phyloP scores from a whole-genome alignment of 1,140 invertebrate species.

The Atta texana region DNA sequence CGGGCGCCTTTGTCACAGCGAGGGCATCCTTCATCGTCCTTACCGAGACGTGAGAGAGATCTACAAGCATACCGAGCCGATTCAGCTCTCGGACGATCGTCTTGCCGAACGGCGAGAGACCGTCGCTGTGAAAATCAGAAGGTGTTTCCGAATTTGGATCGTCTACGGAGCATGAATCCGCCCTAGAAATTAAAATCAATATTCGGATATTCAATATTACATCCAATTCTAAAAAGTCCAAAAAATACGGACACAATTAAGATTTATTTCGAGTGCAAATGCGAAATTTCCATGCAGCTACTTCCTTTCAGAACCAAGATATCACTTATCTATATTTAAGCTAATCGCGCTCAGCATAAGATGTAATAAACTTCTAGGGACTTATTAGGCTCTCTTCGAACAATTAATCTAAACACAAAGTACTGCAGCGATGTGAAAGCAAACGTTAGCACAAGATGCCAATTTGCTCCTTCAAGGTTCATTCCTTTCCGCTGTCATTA shows the following conservation, averaged over 20 bases:
- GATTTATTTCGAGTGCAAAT: not conserved
- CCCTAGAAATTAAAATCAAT: conserved; percentile 80
- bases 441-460: conserved; percentile 11
- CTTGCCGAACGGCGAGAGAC: conserved; percentile 90
- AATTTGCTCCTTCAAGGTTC: conserved; percentile 36
- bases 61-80: conserved; percentile 97
- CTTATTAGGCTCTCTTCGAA: not conserved
- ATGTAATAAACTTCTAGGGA: not conserved
- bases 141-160: conserved; percentile 85
- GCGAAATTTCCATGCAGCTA: not conserved
- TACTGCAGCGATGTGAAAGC: not conserved
- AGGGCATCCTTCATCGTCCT: conserved; percentile 94
- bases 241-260: not conserved
- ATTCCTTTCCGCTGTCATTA: conserved; percentile 8
- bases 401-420: conserved; percentile 11
- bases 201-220: not conserved
- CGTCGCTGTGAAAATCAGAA: conserved; percentile 87
- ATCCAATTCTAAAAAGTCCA: not conserved
- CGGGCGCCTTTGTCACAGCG: conserved; percentile 93
- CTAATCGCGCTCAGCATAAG: not conserved
- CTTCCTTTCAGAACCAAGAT: conserved; percentile 8
- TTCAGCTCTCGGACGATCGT: conserved; percentile 95
- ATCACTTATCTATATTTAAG: not conserved
- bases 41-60: conserved; percentile 95
- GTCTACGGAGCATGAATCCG: conserved; percentile 86